These are phyloP conservation scores for Trogon melanurus DNA, from an alignment of 2,113 vertebrate genomes.

Conservation along the genomic window DNA sequence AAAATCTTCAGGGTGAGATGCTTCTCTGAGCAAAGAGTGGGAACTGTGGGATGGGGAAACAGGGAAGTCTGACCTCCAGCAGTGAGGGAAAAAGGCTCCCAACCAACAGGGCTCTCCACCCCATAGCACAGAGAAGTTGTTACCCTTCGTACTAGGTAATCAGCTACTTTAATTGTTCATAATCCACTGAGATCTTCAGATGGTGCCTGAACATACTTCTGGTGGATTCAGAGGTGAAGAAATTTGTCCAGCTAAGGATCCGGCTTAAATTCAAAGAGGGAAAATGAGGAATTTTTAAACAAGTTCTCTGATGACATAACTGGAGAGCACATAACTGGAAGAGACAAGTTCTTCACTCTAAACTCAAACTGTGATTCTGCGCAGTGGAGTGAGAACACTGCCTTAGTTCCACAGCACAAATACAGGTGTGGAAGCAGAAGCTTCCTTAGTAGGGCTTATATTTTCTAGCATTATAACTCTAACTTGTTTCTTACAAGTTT, in stretches of 20 bases:
- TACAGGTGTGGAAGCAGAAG: not conserved
- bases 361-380: not conserved
- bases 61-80: not conserved
- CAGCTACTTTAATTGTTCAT: not conserved
- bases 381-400: not conserved
- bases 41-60: not conserved
- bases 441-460: not conserved
- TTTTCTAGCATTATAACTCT: not conserved
- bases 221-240: not conserved
- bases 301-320: not conserved
- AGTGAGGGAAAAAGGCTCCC: not conserved
- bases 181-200: not conserved
- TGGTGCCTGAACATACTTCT: fast-evolving
- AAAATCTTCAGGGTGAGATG: not conserved
- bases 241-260: not conserved
- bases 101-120: not conserved
- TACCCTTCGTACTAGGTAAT: not conserved
- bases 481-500: not conserved
- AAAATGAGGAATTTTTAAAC: not conserved
- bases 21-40: not conserved
- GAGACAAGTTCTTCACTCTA: not conserved
- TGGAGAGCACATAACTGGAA: not conserved
- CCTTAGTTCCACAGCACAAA: not conserved
- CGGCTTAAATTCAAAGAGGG: not conserved
- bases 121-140: fast-evolving